Percentiles rank a stretch among this genome's conserved stretches.
These are phyloP conservation scores for Gadus chalcogrammus DNA, from an alignment of 2,113 vertebrate species.

Conservation along the genomic window DNA sequence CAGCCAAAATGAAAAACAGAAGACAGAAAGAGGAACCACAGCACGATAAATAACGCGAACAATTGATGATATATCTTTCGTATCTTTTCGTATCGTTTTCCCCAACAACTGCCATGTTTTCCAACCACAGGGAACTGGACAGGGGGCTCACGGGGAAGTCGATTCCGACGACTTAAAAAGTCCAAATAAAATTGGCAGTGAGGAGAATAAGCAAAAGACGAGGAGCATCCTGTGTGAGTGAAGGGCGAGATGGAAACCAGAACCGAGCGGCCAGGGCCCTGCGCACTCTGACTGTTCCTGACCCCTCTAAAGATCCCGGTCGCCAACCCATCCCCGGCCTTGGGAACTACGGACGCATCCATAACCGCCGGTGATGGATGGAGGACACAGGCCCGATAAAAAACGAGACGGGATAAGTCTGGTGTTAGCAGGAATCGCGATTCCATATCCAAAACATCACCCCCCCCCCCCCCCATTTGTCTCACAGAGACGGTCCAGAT, in stretches of 20 bases:
- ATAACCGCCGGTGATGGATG: constrained; percentile 37
- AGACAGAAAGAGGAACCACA: constrained; percentile 6
- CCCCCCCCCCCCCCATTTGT: too few species aligned
- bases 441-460: too few species aligned
- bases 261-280: constrained; percentile 19
- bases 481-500: too few species aligned
- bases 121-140: constrained; percentile 48
- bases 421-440: too few species aligned
- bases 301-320: constrained; percentile 19
- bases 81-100: background rate
- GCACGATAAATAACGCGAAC: constrained; percentile 23
- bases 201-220: constrained; percentile 22
- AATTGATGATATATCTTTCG: background rate
- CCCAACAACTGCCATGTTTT: constrained; percentile 14
- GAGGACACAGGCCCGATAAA: constrained; percentile 16
- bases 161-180: constrained; percentile 27
- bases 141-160: constrained; percentile 21
- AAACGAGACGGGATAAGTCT: too few species aligned
- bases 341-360: constrained; percentile 26
- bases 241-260: constrained; percentile 56
- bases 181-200: constrained; percentile 53
- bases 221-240: constrained; percentile 47
- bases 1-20: constrained; percentile 4
- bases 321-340: constrained; percentile 6
- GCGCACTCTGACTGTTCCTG: constrained; percentile 2